Conservation (phyloP, 2,113 vertebrate genomes). For the Neoarius graeffei region DNA sequence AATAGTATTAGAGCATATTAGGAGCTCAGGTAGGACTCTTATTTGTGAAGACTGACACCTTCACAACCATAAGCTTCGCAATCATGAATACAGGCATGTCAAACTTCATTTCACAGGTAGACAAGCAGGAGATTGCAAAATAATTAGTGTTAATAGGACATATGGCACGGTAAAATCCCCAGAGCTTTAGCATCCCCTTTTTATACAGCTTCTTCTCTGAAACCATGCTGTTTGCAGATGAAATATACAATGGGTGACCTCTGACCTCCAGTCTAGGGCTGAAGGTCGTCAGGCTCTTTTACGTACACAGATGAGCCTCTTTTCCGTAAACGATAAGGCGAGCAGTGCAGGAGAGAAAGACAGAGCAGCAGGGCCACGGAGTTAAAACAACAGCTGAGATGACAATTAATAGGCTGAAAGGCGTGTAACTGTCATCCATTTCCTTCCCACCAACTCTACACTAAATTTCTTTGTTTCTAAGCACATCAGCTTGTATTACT, state of each 20-base stretch:
- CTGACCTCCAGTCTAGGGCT: constrained; percentile 71
- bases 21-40: constrained; percentile 3
- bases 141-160: constrained; percentile 80
- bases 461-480: constrained; percentile 44
- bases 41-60: constrained; percentile 31
- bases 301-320: constrained; percentile 77
- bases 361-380: constrained; percentile 64
- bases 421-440: constrained; percentile 77
- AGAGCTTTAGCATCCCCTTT: constrained; percentile 50
- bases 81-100: constrained; percentile 74
- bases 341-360: constrained; percentile 72
- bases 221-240: constrained; percentile 66
- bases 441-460: constrained; percentile 63
- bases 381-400: constrained; percentile 82
- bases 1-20: not conserved
- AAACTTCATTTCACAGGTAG: constrained; percentile 81
- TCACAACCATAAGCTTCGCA: constrained; percentile 37
- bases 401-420: constrained; percentile 77
- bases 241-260: constrained; percentile 76
- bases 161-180: constrained; percentile 59
- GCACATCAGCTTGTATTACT: not conserved
- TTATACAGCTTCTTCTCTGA: constrained; percentile 33
- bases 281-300: constrained; percentile 75
- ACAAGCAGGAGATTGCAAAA: constrained; percentile 73
- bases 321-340: constrained; percentile 76